Evolutionary conservation across 2,888 invertebrate genomes (phyloP), one percentile per base, ranked within the genome.

Genomic region (Lucinisca nassula): DNA sequence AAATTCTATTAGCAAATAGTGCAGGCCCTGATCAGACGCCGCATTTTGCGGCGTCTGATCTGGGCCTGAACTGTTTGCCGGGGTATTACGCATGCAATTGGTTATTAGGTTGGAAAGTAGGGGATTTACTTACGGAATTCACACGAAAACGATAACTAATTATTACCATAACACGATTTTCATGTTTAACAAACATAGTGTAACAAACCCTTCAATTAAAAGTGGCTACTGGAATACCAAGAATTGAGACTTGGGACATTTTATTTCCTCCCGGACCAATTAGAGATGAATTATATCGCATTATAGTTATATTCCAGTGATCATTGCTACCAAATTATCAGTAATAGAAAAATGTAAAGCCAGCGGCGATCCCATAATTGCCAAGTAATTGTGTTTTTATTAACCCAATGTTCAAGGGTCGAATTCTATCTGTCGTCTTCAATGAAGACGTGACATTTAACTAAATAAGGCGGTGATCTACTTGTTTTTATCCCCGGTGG

Each of bases 371-470:
- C 74, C 58, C 21, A 83, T 89, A 89, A 89, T 89, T 89, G 89
- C 77, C 75, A 38, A 61, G 84, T 89, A 89, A 89, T 89, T 87
- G 89, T 87, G 80, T 87, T 89, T 89, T 89, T 89, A 89, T 89
- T 85, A 87, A 87, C 86, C 87, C 76, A 70, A 30, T 85, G 82
- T 89, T 85, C 82, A 87, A 85, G 87, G 82, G 82, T 78, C 86
- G 55, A 55, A 76, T 75, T 81, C 85, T 81, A 70, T 45, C 84
- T 72, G 45, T n/a, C 61, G 45, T 74, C 61, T 32, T 38, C 67
- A 67, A 40, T 24, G 27, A 81, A 79, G 75, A 89, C 85, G 85
- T 89, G 88, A 85, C 85, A 78, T 73, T 75, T 75, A 67, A 73
- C 78, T 84, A 76, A 75, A 67, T 32, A 67, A 67, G 76, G 79